Conservation (phyloP, 2,888 invertebrate genomes). For the Flabesymbios commensalis region DNA sequence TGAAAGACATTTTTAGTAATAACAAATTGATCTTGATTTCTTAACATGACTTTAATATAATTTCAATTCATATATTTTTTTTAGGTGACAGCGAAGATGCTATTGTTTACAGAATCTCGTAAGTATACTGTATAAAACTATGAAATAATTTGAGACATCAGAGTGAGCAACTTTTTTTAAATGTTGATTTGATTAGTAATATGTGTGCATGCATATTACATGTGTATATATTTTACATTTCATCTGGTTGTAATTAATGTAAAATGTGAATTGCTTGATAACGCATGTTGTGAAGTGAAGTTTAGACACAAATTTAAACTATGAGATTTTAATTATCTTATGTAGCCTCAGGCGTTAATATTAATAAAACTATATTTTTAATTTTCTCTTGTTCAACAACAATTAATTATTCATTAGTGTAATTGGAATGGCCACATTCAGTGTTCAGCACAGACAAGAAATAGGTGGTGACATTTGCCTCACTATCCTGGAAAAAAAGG, state of each 20-base stretch:
- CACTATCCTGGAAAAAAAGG: too few species aligned
- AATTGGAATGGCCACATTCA: too few species aligned
- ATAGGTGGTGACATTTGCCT: too few species aligned
- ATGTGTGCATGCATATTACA: neutral
- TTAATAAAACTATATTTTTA: too few species aligned
- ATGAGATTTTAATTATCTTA: too few species aligned
- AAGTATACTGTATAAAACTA: constrained; percentile 39
- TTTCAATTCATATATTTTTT: neutral
- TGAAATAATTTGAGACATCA: neutral
- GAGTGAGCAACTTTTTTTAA: neutral
- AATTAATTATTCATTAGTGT: too few species aligned
- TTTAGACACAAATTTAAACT: too few species aligned
- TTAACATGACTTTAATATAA: neutral
- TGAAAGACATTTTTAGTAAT: neutral
- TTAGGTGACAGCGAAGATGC: constrained; percentile 83
- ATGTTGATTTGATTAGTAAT: neutral
- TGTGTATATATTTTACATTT: neutral
- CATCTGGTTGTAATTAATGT: neutral
- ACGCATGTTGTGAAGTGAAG: neutral
- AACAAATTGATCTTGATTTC: neutral
- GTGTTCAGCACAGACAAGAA: too few species aligned
- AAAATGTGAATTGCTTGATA: neutral
- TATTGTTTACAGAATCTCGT: constrained; percentile 71
- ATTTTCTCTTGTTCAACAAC: too few species aligned
- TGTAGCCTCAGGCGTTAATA: too few species aligned